Conservation (phyloP, 2,888 invertebrate genomes). For the Coremacera marginata region DNA sequence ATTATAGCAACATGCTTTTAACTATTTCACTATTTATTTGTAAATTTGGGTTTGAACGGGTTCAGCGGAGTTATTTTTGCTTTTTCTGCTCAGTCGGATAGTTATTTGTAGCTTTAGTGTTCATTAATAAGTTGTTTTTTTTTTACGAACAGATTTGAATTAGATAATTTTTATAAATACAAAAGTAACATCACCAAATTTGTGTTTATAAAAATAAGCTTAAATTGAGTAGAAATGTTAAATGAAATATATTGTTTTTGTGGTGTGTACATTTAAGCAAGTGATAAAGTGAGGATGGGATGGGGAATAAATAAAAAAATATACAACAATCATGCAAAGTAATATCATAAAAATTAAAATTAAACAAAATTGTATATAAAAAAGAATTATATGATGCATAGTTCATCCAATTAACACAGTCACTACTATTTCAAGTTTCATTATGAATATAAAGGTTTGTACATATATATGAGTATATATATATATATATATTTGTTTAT, state of each 20-base stretch:
- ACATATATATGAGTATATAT: not conserved
- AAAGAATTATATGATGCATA: constrained; percentile 68
- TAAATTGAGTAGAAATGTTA: not conserved
- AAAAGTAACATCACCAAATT: not conserved
- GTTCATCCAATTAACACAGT: constrained; percentile 70
- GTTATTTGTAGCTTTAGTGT: no score
- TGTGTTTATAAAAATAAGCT: not conserved
- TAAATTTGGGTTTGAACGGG: no score
- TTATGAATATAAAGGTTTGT: constrained; percentile 1
- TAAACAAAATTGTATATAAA: constrained; percentile 36
- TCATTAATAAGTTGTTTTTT: no score
- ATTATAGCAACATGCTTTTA: no score
- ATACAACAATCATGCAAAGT: constrained; percentile 20
- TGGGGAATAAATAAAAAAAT: constrained; percentile 4
- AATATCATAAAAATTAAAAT: constrained; percentile 15
- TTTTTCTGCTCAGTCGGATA: no score
- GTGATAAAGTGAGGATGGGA: constrained; percentile 28
- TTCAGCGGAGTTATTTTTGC: no score
- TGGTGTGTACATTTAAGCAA: not conserved
- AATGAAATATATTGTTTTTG: not conserved
- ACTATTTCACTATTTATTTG: no score
- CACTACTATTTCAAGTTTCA: constrained; percentile 59
- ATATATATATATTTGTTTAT: no score
- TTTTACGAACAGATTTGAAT: no score
- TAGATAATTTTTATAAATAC: no score